These are phyloP conservation scores for Meta bourneti DNA, from an alignment of 2,888 invertebrate species.

Conservation along the genomic window DNA sequence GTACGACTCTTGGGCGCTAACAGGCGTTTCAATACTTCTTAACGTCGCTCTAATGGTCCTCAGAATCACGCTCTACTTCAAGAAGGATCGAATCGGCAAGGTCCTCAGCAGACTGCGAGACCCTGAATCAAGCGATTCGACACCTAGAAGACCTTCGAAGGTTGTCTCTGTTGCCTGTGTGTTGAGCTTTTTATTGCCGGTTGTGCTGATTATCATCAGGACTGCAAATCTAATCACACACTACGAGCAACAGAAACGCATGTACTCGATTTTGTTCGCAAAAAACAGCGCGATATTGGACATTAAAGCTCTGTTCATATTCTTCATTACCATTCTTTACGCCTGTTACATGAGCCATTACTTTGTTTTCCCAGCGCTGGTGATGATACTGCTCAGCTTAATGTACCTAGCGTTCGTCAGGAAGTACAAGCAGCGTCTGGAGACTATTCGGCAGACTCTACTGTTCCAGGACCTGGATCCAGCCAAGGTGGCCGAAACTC, in stretches of 20 bases:
- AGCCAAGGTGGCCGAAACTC: background rate
- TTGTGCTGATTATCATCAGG: background rate
- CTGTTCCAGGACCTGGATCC: background rate
- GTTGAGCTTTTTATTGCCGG: conserved; percentile 7
- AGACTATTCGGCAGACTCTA: background rate
- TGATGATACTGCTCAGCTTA: conserved; percentile 19
- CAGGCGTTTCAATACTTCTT: background rate
- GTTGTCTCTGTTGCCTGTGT: background rate
- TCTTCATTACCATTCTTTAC: background rate
- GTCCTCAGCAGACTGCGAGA: background rate
- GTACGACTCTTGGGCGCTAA: background rate
- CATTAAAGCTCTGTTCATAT: background rate
- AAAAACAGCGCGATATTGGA: background rate
- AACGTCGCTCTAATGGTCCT: background rate
- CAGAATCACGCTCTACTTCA: background rate
- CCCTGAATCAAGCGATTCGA: background rate
- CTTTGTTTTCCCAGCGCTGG: conserved; percentile 48
- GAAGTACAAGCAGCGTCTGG: background rate
- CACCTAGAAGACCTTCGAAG: background rate
- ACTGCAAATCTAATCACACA: background rate
- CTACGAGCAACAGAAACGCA: background rate
- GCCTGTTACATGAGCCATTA: background rate
- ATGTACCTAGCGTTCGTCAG: conserved; percentile 15
- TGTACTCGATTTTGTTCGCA: background rate
- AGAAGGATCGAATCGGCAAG: no score